Evolutionary conservation across 2,797 vertebrate genomes (phyloP), one percentile per base, ranked within the genome.

Genomic region (Nyctibius grandis): DNA sequence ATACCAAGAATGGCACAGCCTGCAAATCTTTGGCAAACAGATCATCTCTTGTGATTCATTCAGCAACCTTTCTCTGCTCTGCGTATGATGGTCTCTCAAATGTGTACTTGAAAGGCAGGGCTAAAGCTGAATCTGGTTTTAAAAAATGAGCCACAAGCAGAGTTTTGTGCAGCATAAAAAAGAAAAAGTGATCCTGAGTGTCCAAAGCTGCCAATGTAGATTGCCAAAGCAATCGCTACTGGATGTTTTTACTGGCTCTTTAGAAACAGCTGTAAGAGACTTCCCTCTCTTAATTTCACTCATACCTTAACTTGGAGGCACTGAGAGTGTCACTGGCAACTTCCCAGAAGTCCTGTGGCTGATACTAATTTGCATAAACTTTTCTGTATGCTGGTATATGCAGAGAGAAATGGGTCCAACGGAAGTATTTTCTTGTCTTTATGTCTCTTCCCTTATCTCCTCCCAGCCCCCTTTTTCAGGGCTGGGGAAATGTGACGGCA

Each of bases 321-420:
- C 31, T 23, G 38, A 36, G 31, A 34, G 25, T 42, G 53, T 56
- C 69, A 57, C 63, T 92, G 77, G 75, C 88, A 83, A 12, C 56
- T 89, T 92, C 81, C 78, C 88, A 94, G 91, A 94, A 96, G 69
- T 85, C 65, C n/a, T 12, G 8, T 40, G 65, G 61, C 73, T 63
- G 47, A 50, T 61, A 80, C 47, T 69, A 21, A 69, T 95, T 96
- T 94, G 40, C 85, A 92, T 92, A 9, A 85, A 33, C 34, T 42
- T 50, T 44, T 88, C 67, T 68, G 28, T 51, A 23, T 75, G 11
- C 17, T 85, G 45, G 17, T 70, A 17, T 29, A 53, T 19, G 40
- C 56, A 92, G 67, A 91, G 47, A 91, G 64, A 85, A 89, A 11
- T 9, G 22, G 51, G 33, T 85, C 40, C 63, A 38, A 3, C 31